These are phyloP conservation scores for Odontamblyopus lacepedii DNA, from an alignment of 2,797 vertebrate species.

Conservation along the genomic window DNA sequence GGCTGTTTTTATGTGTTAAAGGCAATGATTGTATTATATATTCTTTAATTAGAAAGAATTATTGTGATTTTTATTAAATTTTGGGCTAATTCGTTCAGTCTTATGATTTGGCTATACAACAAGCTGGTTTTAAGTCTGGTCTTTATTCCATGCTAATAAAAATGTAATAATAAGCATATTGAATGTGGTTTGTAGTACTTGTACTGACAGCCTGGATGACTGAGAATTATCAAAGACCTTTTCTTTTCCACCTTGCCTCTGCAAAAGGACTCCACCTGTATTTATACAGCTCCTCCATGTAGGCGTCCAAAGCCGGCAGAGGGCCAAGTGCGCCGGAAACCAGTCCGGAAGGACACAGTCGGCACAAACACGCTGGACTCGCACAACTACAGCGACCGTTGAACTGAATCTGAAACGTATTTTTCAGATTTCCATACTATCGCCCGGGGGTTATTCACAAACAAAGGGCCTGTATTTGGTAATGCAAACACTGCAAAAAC, in stretches of 20 bases:
- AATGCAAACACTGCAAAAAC: slow-evolving; percentile 52
- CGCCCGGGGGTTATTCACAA: slow-evolving; percentile 51
- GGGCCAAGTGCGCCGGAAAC: slow-evolving; percentile 70
- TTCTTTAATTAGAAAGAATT: no score
- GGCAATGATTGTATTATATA: no score
- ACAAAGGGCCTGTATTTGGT: slow-evolving; percentile 42
- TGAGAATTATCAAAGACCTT: neutral
- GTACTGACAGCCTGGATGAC: neutral
- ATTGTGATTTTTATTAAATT: no score
- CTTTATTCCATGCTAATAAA: no score
- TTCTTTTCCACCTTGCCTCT: slow-evolving; percentile 9
- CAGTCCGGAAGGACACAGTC: slow-evolving; percentile 65
- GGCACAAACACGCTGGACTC: slow-evolving; percentile 8
- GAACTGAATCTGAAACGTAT: slow-evolving; percentile 54
- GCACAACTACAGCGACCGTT: slow-evolving; percentile 49
- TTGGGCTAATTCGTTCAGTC: no score
- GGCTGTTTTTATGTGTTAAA: no score
- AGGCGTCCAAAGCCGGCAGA: slow-evolving; percentile 46
- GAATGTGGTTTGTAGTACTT: neutral
- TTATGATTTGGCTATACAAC: no score
- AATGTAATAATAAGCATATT: neutral
- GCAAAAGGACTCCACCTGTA: slow-evolving; percentile 74
- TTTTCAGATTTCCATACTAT: slow-evolving; percentile 65
- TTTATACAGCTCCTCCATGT: slow-evolving; percentile 70
- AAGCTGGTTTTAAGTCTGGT: no score